phyloP scores from a whole-genome alignment of 2,888 invertebrate genomes.

The Andrena chrysosceles region DNA sequence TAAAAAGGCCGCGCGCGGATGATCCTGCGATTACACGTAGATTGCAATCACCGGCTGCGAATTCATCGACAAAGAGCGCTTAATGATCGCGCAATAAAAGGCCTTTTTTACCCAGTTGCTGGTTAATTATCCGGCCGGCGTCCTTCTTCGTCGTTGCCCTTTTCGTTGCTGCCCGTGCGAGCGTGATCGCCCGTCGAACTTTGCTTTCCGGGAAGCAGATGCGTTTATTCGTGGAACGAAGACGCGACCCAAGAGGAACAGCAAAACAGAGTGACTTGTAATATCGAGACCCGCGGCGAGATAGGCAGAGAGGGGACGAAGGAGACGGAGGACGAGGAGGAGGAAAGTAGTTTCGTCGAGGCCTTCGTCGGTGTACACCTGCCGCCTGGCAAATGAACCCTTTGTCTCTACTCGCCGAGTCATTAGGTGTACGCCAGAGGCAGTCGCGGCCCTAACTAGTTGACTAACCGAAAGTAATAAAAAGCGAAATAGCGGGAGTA shows the following conservation, averaged over 20 bases:
- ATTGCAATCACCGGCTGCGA: conserved; percentile 57
- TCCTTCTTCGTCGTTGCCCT: conserved; percentile 39
- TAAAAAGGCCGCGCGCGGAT: conserved; percentile 54
- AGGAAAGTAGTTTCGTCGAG: conserved; percentile 59
- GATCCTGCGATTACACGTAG: conserved; percentile 59
- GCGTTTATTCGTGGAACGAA: conserved; percentile 19
- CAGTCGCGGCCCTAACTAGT: conserved; percentile 69
- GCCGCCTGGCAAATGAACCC: conserved; percentile 76
- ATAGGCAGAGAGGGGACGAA: conserved; percentile 9
- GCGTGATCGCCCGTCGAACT: conserved; percentile 13
- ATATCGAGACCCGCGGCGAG: conserved; percentile 36
- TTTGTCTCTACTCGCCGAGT: conserved; percentile 77
- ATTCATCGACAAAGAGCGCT: conserved; percentile 63
- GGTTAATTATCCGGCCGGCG: conserved; percentile 60
- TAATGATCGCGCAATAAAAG: conserved; percentile 64
- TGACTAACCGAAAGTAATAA: conserved; percentile 72
- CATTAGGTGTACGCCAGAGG: conserved; percentile 74
- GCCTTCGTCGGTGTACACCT: conserved; percentile 71
- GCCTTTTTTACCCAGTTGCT: conserved; percentile 47
- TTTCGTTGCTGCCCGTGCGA: not conserved
- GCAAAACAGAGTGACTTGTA: conserved; percentile 46
- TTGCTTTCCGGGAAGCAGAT: conserved; percentile 56
- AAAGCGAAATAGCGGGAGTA: conserved; percentile 66
- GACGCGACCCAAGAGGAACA: not conserved
- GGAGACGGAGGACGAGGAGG: not conserved